Percentiles rank a stretch among this genome's conserved stretches.
These are phyloP conservation scores for Chrysolophus pictus DNA, from an alignment of 2,797 vertebrate species.

Conservation along the genomic window DNA sequence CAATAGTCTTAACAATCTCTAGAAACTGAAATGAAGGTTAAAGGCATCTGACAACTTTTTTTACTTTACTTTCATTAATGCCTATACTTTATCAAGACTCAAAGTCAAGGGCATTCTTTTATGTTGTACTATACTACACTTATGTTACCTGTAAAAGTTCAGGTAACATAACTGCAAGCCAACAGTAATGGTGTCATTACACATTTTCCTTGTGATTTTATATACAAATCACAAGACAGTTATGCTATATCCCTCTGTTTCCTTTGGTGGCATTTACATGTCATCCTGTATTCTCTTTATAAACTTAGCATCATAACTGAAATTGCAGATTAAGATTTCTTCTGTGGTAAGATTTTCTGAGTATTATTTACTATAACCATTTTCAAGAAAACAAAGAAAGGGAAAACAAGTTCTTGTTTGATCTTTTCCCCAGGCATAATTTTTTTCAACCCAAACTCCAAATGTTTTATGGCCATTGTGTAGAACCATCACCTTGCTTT, in stretches of 20 bases:
- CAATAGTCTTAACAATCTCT: background rate
- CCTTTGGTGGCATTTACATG: background rate
- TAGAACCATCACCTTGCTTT: background rate
- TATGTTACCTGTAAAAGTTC: background rate
- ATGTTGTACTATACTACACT: background rate
- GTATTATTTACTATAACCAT: background rate
- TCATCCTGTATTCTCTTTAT: background rate
- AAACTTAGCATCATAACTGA: background rate
- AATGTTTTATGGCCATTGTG: conserved; percentile 12
- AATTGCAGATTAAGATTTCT: background rate
- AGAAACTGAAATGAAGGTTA: background rate
- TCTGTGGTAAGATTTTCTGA: background rate
- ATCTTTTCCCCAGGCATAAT: background rate
- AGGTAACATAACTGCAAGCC: background rate
- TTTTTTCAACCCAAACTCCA: background rate
- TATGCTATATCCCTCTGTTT: background rate
- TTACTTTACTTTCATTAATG: background rate
- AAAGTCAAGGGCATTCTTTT: background rate
- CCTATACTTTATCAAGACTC: background rate
- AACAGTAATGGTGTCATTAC: background rate
- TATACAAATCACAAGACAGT: background rate
- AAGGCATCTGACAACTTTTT: background rate
- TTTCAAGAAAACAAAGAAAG: conserved; percentile 7
- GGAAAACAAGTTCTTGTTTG: background rate
- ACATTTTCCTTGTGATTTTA: background rate